Base-by-base conservation (phyloP, 2,888 invertebrate species). In the Sepioteuthis lessoniana region DNA sequence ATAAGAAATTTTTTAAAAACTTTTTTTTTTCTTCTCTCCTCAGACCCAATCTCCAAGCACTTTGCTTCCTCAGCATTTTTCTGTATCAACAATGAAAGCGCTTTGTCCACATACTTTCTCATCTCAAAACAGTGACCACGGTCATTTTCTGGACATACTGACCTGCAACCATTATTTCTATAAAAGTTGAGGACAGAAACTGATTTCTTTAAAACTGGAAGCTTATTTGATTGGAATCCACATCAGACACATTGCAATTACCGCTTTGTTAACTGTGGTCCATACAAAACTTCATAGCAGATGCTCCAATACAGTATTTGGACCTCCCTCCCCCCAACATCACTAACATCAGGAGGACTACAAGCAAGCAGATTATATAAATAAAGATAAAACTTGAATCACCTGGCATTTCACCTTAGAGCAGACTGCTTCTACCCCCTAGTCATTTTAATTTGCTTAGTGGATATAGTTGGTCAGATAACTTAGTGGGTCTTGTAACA, bases 381-480 rank as follows among this genome's bases (percentile, higher is more conserved):
- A 76, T n/a, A 76, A 76, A 76, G n/a, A n/a, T n/a, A 76, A 76
- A 76, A 76, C n/a, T 76, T 76, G 76, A 76, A 76, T n/a, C 76
- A 76, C 19, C n/a, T 76, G 76, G n/a, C 76, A 76, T 76, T 76
- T 76, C 76, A 76, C 76, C 76, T 76, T n/a, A 16, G 76, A 35
- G n/a, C 13, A 55, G 55, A 55, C 55, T 55, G 55, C 55, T 55
- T 55, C 55, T 55, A 55, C 55, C 55, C 25, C 55, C 7, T 55
- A 21, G 25, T 55, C 55, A 76, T n/a, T n/a, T 76, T 76, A n/a
- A 76, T 8, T 76, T 76, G 76, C 13, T n/a, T n/a, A 76, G n/a
- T 76, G 76, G n/a, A 76, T n/a, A 76, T n/a, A 31, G 31, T 76
- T 76, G n/a, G 76, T 76, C 76, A 76, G 76, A n/a, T n/a, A 76